Evolutionary conservation across 30 jellyfish, hydroid and myxozoan species (phyloP).

Genomic region (Aurelia sp.): DNA sequence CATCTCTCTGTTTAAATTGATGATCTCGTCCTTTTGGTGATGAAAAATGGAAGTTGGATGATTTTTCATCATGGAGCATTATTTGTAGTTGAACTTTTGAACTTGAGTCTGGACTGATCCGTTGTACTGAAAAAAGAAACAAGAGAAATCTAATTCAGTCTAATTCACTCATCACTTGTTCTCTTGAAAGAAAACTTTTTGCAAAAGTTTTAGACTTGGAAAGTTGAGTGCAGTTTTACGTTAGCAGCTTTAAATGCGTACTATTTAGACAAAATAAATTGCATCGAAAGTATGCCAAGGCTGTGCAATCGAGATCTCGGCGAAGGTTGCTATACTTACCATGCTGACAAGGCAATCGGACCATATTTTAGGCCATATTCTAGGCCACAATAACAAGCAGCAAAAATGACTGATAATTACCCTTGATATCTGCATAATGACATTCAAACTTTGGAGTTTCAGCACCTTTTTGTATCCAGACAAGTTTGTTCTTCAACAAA

Average conservation of each 20-base stretch:
- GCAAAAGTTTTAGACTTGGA: too few relatives aligned
- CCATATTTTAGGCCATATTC: too few relatives aligned
- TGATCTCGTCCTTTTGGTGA: slow-evolving; percentile 86
- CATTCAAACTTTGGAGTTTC: slow-evolving; percentile 67
- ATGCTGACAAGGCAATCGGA: too few relatives aligned
- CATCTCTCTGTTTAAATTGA: slow-evolving; percentile 87
- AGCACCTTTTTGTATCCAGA: slow-evolving; percentile 69
- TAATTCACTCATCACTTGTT: neutral
- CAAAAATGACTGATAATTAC: slow-evolving; percentile 29
- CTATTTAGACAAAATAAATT: too few relatives aligned
- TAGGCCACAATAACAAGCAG: too few relatives aligned
- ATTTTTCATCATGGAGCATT: slow-evolving; percentile 79
- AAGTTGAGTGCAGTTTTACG: too few relatives aligned
- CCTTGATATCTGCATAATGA: slow-evolving; percentile 90
- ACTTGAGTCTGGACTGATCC: slow-evolving; percentile 99
- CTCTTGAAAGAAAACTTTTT: too few relatives aligned
- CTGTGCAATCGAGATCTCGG: too few relatives aligned
- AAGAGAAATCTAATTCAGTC: neutral
- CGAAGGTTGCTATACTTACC: too few relatives aligned
- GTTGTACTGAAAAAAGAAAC: slow-evolving; percentile 72
- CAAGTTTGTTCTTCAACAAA: slow-evolving; percentile 47
- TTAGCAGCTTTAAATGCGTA: too few relatives aligned
- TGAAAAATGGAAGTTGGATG: slow-evolving; percentile 91
- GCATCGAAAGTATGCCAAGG: too few relatives aligned
- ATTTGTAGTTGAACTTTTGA: slow-evolving; percentile 98